A percentile compares a stretch with the other conserved stretches of the same genome.
Evolutionary conservation across 2,888 invertebrate species (phyloP).

Genomic region (Diploptera punctata): DNA sequence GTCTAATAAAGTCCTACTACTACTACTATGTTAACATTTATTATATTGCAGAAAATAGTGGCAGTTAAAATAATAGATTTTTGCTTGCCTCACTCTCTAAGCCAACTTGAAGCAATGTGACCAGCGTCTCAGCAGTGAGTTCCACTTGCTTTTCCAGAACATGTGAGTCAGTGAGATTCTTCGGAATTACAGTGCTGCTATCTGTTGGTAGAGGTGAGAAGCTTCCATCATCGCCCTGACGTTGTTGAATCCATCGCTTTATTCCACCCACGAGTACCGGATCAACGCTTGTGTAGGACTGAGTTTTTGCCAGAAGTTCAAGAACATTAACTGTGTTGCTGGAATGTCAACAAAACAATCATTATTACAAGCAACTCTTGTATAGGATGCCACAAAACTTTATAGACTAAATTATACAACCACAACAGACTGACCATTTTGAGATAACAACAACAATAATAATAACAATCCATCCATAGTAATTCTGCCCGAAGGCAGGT

Average conservation of each 20-base stretch:
- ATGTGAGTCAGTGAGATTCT: background rate
- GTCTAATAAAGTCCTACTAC: too few relatives aligned
- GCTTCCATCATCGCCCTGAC: constrained; percentile 66
- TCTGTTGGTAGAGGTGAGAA: constrained; percentile 54
- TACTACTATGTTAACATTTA: too few relatives aligned
- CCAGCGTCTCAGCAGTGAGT: constrained; percentile 68
- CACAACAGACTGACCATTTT: too few relatives aligned
- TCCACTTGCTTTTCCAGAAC: constrained; percentile 63
- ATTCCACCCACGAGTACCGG: constrained; percentile 65
- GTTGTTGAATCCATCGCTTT: constrained; percentile 66
- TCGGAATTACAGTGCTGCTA: constrained; percentile 22
- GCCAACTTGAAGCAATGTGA: constrained; percentile 66
- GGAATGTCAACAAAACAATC: too few relatives aligned
- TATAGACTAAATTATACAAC: too few relatives aligned
- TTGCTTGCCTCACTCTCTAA: constrained; percentile 63
- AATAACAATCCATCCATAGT: too few relatives aligned
- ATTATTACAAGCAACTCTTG: too few relatives aligned
- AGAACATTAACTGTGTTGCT: constrained; percentile 62
- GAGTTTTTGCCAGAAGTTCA: constrained; percentile 66
- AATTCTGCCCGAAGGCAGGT: too few relatives aligned
- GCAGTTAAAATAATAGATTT: too few relatives aligned
- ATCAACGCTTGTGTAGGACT: constrained; percentile 67
- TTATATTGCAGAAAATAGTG: too few relatives aligned
- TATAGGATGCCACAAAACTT: too few relatives aligned
- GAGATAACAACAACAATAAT: too few relatives aligned